phyloP scores from a whole-genome alignment of 2,888 invertebrate species.

The Entomobrya multifasciata region DNA sequence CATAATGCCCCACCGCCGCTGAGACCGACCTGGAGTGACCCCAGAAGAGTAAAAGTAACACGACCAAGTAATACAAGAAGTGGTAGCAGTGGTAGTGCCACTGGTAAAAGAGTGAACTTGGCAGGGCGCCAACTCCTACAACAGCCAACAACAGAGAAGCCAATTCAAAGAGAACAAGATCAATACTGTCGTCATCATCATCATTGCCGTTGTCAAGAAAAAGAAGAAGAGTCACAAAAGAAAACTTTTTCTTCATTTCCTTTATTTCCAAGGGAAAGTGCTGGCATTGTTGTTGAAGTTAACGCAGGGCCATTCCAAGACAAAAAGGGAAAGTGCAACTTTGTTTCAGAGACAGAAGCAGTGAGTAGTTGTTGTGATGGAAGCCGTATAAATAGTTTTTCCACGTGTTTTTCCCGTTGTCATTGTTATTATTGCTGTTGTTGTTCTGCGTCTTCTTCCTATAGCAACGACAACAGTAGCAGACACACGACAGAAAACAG shows the following conservation, averaged over 20 bases:
- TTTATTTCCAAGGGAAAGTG: conserved; percentile 42
- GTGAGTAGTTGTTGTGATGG: conserved; percentile 4
- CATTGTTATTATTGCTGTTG: conserved; percentile 23
- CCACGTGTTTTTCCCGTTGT: conserved; percentile 51
- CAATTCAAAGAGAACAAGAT: conserved; percentile 46
- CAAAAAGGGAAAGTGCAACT: conserved; percentile 29
- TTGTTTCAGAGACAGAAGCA: conserved; percentile 17
- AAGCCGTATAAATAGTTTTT: conserved; percentile 13
- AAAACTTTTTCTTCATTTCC: conserved; percentile 60
- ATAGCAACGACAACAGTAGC: background rate
- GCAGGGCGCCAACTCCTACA: conserved; percentile 51
- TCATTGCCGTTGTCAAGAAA: background rate
- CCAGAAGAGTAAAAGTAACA: conserved; percentile 29
- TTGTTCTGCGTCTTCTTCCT: background rate
- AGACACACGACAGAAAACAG: background rate
- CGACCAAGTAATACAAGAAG: background rate
- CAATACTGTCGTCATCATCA: conserved; percentile 61
- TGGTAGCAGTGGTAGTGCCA: background rate
- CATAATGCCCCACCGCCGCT: conserved; percentile 45
- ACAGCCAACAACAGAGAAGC: conserved; percentile 37
- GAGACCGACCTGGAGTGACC: conserved; percentile 65
- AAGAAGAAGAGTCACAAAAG: conserved; percentile 49
- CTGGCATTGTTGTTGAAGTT: background rate
- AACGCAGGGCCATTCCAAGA: background rate
- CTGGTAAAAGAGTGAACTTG: conserved; percentile 41